Evolutionary conservation across 2,113 vertebrate genomes (phyloP), one percentile per base, ranked within the genome.

Genomic region (Pterophyllum scalare): DNA sequence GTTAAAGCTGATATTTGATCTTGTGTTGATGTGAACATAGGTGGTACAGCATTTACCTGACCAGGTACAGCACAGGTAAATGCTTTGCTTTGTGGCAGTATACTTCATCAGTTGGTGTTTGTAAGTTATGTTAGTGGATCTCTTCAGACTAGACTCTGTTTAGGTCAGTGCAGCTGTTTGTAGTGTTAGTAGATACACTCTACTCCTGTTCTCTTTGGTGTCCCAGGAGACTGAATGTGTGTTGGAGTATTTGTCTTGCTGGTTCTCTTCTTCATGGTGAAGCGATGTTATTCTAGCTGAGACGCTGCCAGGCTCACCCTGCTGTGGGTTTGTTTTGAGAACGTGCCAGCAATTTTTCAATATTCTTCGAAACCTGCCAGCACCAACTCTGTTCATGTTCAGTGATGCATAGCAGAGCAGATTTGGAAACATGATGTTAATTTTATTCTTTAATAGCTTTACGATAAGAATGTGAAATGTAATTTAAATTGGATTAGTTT

Each of bases 261-360:
- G 40, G 54, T 59, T 62, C 28, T 59, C 31, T 59, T 85, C 75
- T 57, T 85, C 38, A 81, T 81, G 59, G 80, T 87, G 75, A 86
- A 87, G 80, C 77, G 59, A 75, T 88, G 85, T 88, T 92, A 91
- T 88, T 72, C 81, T 61, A 87, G 56, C 85, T 72, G 49, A 67
- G 40, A 28, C 26, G 46, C 64, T 28, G 22, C 64, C 64, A 46
- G 64, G 26, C 3, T 70, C 64, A 70, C 26, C 22, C 40, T 28
- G 22, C 40, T 49, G 9, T 70, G 84, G 43, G 19, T 85, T 91
- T 90, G 60, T 93, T 89, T 80, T 60, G 54, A 77, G 70, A 89
- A 81, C 31, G 5, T 24, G 46, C 12, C 64, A 49, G 5, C 49
- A 70, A 49, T 20, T 20, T 70, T 13, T 70, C 49, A 43, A 19